Evolutionary conservation across 2,113 vertebrate species (phyloP), one percentile per base, ranked within the genome.

Genomic region (Campylomormyrus numenius): DNA sequence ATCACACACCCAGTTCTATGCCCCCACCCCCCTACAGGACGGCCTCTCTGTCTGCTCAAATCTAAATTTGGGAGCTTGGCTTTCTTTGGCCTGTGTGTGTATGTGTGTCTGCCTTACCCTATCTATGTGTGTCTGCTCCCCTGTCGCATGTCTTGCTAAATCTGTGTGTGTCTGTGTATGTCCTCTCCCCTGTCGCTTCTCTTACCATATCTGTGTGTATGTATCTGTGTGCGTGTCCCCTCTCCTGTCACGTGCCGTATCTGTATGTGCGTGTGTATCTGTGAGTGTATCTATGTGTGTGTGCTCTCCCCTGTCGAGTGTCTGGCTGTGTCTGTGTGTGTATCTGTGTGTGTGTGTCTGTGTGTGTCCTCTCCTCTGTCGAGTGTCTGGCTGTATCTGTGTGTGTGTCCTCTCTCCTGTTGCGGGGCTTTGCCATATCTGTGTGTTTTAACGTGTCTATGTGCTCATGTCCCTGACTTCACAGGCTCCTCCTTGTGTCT

Each of bases 21-120:
- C 92, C 91, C 35, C 35, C 35, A 1, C 90, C 85, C 90, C 93
- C 91, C 5, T 89, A 6, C 31, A 9, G 8, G 19, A 24, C 19
- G 15, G 74, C 39, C 90, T 90, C 90, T 91, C 93, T 24, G 48
- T 89, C 15, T 35, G 66, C 31, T 15, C 31, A 48, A 10, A 11
- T 89, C 39, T 53, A 13, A 52, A 88, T 45, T 46, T 88, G 24
- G 10, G 66, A 50, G 17, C 88, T 35, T 58, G 31, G 27, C 58
- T 31, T 58, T 17, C 5, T 39, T 39, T 19, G 56, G 56, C 56
- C 66, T 89, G 49, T 87, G 85, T 53, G 11, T 87, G 3, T 52
- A 45, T 86, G 46, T 52, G n/a, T 86, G 27, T 86, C n/a, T 50
- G 3, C 4, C 52, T 53, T 5, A 53, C 77, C 10, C 31, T 21